Evolutionary conservation across 2,888 invertebrate genomes (phyloP).

Genomic region (Drosophila anceps): DNA sequence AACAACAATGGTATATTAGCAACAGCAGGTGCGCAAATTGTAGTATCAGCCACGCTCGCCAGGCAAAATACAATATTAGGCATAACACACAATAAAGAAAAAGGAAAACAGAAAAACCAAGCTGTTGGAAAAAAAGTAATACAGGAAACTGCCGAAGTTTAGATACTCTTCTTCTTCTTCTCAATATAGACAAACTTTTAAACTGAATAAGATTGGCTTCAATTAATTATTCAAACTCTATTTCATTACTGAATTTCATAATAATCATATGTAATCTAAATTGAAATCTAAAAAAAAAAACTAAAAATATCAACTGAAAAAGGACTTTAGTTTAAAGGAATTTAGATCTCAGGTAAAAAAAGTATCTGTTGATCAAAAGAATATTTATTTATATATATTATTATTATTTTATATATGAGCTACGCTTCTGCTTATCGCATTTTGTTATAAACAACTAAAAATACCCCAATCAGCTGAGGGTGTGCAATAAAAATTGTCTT

Average conservation of each 20-base stretch:
- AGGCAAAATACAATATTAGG: slow-evolving; percentile 21
- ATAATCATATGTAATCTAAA: too few species aligned
- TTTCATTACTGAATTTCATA: too few species aligned
- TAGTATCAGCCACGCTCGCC: slow-evolving; percentile 1
- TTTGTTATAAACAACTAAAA: neutral
- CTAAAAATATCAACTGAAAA: too few species aligned
- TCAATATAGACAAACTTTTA: too few species aligned
- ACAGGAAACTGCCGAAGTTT: neutral
- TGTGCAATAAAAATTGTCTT: slow-evolving; percentile 20
- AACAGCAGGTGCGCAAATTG: slow-evolving; percentile 47
- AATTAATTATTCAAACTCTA: too few species aligned
- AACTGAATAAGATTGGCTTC: too few species aligned
- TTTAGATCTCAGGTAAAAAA: too few species aligned
- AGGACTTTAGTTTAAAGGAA: too few species aligned
- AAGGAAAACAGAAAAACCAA: neutral
- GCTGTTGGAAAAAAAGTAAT: neutral
- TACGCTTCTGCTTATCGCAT: neutral
- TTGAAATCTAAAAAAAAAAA: too few species aligned
- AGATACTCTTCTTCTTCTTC: neutral
- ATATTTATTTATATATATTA: too few species aligned
- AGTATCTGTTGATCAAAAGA: too few species aligned
- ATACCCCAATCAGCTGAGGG: neutral
- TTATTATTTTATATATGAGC: too few species aligned
- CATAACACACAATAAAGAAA: neutral
- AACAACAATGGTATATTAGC: slow-evolving; percentile 24